Percentiles rank a stretch among this genome's conserved stretches.
phyloP scores from a whole-genome alignment of 2,888 invertebrate genomes.

The Scaptomyza flava region DNA sequence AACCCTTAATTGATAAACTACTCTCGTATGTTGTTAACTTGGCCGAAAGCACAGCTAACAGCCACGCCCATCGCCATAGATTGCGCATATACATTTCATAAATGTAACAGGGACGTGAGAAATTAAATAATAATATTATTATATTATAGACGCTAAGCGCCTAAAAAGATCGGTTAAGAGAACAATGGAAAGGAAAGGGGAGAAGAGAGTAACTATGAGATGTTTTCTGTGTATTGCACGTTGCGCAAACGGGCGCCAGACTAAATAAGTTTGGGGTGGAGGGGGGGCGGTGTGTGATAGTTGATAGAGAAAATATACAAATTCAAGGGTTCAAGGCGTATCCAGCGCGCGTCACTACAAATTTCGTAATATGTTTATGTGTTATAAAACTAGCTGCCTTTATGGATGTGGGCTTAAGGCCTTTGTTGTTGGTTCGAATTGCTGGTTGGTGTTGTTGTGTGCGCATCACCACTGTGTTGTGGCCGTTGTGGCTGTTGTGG shows the following conservation, averaged over 20 bases:
- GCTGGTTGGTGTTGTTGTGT: conserved; percentile 10
- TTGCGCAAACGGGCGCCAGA: conserved; percentile 37
- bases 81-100: conserved; percentile 70
- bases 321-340: conserved; percentile 44
- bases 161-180: conserved; percentile 58
- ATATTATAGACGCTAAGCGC: conserved; percentile 60
- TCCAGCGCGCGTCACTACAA: conserved; percentile 55
- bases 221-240: conserved; percentile 69
- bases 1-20: conserved; percentile 24
- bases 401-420: conserved; percentile 39
- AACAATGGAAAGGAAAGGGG: conserved; percentile 30
- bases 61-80: conserved; percentile 27
- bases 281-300: background rate
- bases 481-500: conserved; percentile 35
- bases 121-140: conserved; percentile 17
- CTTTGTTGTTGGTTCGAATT: background rate
- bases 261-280: background rate
- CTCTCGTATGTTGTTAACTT: conserved; percentile 9
- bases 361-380: conserved; percentile 23
- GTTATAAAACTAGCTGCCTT: conserved; percentile 65
- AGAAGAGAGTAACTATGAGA: conserved; percentile 65
- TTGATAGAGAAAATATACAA: background rate
- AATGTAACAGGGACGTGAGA: conserved; percentile 70
- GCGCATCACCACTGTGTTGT: conserved; percentile 51
- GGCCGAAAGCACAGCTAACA: conserved; percentile 48